These are phyloP conservation scores for Athalia rosae DNA, from an alignment of 2,888 invertebrate species.

Conservation along the genomic window DNA sequence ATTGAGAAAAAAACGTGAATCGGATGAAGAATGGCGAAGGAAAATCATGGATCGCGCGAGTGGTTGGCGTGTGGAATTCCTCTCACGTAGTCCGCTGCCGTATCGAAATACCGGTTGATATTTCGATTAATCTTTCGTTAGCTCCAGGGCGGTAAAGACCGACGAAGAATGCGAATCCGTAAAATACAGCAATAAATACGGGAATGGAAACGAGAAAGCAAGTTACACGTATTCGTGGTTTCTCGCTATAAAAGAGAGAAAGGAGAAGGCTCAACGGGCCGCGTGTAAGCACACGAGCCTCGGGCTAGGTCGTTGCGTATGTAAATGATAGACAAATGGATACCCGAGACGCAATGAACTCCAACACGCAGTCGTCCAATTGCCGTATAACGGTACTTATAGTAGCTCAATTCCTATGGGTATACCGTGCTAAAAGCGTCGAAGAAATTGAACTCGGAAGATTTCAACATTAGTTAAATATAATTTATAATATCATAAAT, in stretches of 20 bases:
- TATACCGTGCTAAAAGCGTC: too few species aligned
- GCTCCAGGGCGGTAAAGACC: too few species aligned
- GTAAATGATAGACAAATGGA: constrained; percentile 42
- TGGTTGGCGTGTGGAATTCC: too few species aligned
- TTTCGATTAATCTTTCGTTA: neutral
- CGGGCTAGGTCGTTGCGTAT: constrained; percentile 41
- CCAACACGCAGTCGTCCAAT: constrained; percentile 20
- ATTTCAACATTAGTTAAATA: neutral
- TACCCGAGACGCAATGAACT: constrained; percentile 39
- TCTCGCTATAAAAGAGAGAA: neutral
- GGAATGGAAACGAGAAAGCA: neutral
- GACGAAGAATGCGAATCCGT: neutral
- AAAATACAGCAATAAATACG: neutral
- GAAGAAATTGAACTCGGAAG: neutral
- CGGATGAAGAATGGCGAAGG: too few species aligned
- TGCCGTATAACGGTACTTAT: constrained; percentile 36
- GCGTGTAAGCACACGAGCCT: neutral
- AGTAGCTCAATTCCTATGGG: constrained; percentile 19
- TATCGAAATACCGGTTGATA: neutral
- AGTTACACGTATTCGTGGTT: neutral
- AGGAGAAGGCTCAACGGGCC: neutral
- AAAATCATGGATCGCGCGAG: too few species aligned
- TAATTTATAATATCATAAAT: neutral
- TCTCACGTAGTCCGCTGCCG: too few species aligned
- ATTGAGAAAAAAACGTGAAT: too few species aligned